These are phyloP conservation scores for Allolobophora icterica DNA, from an alignment of 2,888 invertebrate genomes.

Conservation along the genomic window DNA sequence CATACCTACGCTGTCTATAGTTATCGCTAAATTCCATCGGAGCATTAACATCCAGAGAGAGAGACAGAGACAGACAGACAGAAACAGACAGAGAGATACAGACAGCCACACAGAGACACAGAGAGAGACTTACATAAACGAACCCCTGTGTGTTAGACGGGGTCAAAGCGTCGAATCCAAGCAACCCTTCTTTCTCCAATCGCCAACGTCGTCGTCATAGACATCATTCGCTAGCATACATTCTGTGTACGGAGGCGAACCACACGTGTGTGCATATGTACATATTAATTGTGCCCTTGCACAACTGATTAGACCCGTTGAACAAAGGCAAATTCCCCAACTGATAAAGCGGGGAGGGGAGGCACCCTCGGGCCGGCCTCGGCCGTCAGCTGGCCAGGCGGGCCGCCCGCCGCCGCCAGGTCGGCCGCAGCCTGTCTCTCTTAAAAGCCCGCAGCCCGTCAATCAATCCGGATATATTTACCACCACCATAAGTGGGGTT, in stretches of 20 bases:
- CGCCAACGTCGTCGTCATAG: background rate
- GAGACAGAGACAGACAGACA: too few relatives aligned
- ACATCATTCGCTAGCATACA: background rate
- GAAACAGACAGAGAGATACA: too few relatives aligned
- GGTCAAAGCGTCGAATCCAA: too few relatives aligned
- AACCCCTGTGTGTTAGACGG: too few relatives aligned
- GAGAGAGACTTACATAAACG: too few relatives aligned
- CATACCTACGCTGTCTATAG: too few relatives aligned
- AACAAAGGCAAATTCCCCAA: slow-evolving; percentile 17
- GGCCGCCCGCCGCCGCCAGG: background rate
- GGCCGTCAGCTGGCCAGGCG: background rate
- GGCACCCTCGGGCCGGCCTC: background rate
- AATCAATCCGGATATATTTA: slow-evolving; percentile 6
- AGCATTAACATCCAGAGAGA: too few relatives aligned
- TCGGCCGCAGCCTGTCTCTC: background rate
- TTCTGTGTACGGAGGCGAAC: background rate
- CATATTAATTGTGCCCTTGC: slow-evolving; percentile 17
- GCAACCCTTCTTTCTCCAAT: too few relatives aligned
- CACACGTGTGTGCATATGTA: background rate
- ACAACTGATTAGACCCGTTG: background rate
- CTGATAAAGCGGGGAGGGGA: slow-evolving; percentile 5
- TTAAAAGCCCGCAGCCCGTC: slow-evolving; percentile 5
- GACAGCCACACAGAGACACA: too few relatives aligned
- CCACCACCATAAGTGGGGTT: slow-evolving; percentile 6
- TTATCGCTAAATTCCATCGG: too few relatives aligned